A percentile compares a stretch with the other conserved stretches of the same genome.
phyloP scores from a whole-genome alignment of 2,797 vertebrate species.

The Tauraco hartlaubi region DNA sequence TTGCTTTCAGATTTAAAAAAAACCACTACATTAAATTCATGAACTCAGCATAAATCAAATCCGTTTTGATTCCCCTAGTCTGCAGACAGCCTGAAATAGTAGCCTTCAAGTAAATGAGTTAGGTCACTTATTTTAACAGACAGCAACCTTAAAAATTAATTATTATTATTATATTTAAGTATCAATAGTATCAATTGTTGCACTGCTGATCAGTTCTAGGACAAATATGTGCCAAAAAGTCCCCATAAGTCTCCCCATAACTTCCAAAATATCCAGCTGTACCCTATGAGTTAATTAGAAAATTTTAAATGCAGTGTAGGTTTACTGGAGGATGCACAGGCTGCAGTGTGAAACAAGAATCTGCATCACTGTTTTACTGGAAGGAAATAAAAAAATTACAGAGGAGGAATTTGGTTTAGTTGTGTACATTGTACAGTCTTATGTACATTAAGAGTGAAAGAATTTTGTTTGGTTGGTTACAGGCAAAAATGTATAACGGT shows the following conservation, averaged over 20 bases:
- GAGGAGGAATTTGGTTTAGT: neutral
- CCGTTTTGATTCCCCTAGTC: neutral
- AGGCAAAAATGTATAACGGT: neutral
- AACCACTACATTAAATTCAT: neutral
- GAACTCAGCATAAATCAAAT: neutral
- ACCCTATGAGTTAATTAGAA: neutral
- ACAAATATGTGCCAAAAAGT: neutral
- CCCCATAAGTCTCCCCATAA: accelerated
- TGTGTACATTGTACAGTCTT: neutral
- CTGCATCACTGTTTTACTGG: neutral
- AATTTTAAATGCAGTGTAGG: neutral
- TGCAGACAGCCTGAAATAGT: neutral
- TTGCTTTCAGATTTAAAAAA: neutral
- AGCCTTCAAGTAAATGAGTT: neutral
- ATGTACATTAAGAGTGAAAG: accelerated
- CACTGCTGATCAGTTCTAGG: neutral
- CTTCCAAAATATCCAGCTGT: neutral
- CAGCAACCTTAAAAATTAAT: neutral
- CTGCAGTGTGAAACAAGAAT: neutral
- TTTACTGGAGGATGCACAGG: neutral
- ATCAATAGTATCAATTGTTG: neutral
- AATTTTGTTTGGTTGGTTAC: neutral
- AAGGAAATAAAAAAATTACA: neutral
- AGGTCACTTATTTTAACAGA: neutral
- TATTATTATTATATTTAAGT: neutral